Percentiles rank a stretch among this genome's conserved stretches.
Conservation (phyloP, 2,888 invertebrate species). For the Eristalis intricaria region DNA sequence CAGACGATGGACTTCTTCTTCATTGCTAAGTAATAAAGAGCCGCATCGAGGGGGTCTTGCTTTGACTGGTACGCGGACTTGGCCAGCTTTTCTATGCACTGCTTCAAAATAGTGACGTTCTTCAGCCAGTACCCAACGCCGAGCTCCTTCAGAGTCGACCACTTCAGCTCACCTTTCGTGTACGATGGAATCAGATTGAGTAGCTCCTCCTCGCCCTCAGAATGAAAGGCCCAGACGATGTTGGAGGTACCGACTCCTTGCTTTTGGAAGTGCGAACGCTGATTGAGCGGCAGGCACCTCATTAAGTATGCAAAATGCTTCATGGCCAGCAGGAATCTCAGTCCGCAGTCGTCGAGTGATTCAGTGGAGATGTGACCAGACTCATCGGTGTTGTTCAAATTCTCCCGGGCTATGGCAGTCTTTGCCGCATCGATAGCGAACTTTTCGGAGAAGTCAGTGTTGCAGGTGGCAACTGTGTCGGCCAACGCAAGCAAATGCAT, state of each 20-base stretch:
- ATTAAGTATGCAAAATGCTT: slow-evolving; percentile 98
- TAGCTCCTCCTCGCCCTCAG: slow-evolving; percentile 98
- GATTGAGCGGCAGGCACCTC: slow-evolving; percentile 94
- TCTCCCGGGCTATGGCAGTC: slow-evolving; percentile 86
- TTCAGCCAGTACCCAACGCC: slow-evolving; percentile 98
- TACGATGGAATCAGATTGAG: slow-evolving; percentile 94
- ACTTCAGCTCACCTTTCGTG: slow-evolving; percentile 91
- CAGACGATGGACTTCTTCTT: slow-evolving; percentile 98
- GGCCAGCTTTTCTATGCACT: slow-evolving; percentile 95
- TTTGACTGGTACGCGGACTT: slow-evolving; percentile 95
- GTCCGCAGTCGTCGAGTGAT: slow-evolving; percentile 97
- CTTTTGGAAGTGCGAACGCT: slow-evolving; percentile 92
- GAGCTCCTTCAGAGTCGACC: slow-evolving; percentile 94
- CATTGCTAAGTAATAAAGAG: slow-evolving; percentile 98
- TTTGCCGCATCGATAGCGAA: slow-evolving; percentile 88
- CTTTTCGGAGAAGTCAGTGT: slow-evolving; percentile 92
- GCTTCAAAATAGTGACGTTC: slow-evolving; percentile 90
- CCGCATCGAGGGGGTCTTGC: slow-evolving; percentile 98
- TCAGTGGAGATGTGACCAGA: slow-evolving; percentile 85
- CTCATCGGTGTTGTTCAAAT: slow-evolving; percentile 82
- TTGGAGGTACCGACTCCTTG: slow-evolving; percentile 94
- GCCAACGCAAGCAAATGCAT: slow-evolving; percentile 99
- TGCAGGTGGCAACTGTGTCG: slow-evolving; percentile 97
- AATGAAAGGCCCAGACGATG: slow-evolving; percentile 99
- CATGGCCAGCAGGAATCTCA: slow-evolving; percentile 97